Conservation (phyloP, 2,888 invertebrate genomes). For the Lasioglossum vierecki region DNA sequence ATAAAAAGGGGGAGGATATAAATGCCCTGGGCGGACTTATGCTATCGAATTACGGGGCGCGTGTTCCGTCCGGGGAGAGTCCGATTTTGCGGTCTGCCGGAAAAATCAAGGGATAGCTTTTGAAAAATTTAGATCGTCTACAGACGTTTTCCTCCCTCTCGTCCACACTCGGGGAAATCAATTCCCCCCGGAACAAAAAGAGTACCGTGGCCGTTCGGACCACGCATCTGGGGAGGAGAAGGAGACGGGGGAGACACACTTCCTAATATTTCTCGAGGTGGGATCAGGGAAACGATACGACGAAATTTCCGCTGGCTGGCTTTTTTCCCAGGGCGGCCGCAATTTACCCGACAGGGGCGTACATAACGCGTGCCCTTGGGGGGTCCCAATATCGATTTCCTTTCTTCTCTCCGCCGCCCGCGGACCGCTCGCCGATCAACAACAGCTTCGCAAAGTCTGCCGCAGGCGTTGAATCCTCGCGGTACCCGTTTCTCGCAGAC, state of each 20-base stretch:
- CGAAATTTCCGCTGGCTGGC: conserved; percentile 47
- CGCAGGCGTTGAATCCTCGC: conserved; percentile 36
- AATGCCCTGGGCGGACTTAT: conserved; percentile 47
- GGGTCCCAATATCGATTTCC: conserved; percentile 77
- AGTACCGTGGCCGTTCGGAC: neutral
- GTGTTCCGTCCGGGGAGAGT: conserved; percentile 11
- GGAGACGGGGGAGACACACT: neutral
- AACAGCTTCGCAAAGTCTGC: conserved; percentile 47
- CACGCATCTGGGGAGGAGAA: too few relatives aligned
- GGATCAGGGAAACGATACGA: conserved; percentile 28
- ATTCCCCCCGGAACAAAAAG: conserved; percentile 14
- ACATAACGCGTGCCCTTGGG: conserved; percentile 73
- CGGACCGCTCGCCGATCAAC: conserved; percentile 52
- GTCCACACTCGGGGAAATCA: conserved; percentile 15
- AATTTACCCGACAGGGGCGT: conserved; percentile 67
- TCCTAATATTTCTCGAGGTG: conserved; percentile 25
- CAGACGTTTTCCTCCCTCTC: neutral
- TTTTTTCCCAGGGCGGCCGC: conserved; percentile 58
- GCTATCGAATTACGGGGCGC: conserved; percentile 58
- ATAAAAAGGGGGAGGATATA: conserved; percentile 43
- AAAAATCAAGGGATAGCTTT: neutral
- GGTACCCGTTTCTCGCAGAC: conserved; percentile 21
- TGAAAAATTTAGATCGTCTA: neutral
- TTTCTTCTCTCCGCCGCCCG: conserved; percentile 49
- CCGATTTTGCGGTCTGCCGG: neutral